Evolutionary conservation across 2,113 vertebrate species (phyloP).

Genomic region (Halichoerus grypus): DNA sequence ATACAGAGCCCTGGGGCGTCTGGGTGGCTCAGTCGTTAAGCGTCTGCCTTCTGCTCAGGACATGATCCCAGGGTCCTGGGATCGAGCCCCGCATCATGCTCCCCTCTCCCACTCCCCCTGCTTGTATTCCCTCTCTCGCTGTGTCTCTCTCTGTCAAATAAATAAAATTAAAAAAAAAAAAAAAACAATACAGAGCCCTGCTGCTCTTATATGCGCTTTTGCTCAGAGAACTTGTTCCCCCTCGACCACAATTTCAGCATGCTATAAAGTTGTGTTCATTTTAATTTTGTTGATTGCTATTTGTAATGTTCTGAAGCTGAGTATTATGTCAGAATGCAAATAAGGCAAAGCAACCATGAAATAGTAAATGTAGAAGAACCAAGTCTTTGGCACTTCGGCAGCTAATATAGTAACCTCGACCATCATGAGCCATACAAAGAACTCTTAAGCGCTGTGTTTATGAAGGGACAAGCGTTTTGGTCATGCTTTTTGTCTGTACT

Average conservation of each 20-base stretch:
- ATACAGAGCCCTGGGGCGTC: background rate
- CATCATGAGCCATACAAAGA: background rate
- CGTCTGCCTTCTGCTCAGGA: too few relatives aligned
- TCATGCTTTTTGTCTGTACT: background rate
- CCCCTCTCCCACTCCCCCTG: too few relatives aligned
- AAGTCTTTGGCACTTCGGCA: background rate
- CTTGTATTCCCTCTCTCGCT: too few relatives aligned
- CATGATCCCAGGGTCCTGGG: too few relatives aligned
- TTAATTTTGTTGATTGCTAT: conserved; percentile 51
- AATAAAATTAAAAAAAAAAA: too few relatives aligned
- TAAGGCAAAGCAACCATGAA: conserved; percentile 29
- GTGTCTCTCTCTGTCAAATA: too few relatives aligned
- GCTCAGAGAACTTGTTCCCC: background rate
- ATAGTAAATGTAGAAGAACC: background rate
- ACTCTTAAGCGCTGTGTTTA: background rate
- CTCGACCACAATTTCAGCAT: background rate
- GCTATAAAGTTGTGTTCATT: background rate
- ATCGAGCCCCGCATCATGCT: too few relatives aligned
- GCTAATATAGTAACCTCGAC: background rate
- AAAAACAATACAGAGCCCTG: background rate
- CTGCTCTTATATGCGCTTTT: background rate
- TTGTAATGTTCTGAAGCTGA: conserved; percentile 51
- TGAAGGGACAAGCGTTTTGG: background rate
- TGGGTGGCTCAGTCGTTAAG: too few relatives aligned
- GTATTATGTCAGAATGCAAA: conserved; percentile 58